A percentile compares a stretch with the other conserved stretches of the same genome.
These are phyloP conservation scores for Argyrosomus regius DNA, from an alignment of 2,797 vertebrate species.

Conservation along the genomic window DNA sequence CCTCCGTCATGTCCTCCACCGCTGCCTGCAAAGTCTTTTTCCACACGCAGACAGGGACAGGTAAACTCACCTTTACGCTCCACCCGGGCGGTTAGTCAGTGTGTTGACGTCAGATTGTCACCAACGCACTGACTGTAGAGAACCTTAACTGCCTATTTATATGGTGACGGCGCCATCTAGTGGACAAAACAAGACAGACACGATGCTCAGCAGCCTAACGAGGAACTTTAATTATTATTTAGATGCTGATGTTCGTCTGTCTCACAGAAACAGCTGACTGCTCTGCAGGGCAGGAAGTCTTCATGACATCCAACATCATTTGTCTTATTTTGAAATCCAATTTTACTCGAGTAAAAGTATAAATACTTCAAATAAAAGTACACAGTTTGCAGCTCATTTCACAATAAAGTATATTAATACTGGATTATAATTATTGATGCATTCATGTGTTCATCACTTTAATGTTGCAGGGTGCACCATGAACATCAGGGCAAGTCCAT, in stretches of 20 bases:
- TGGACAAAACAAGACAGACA: constrained; percentile 17
- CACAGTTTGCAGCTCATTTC: neutral
- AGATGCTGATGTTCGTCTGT: neutral
- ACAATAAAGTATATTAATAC: neutral
- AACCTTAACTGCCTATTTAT: neutral
- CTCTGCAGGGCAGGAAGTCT: too few species aligned
- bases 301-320: neutral
- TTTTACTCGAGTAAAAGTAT: neutral
- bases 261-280: too few species aligned
- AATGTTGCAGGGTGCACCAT: too few species aligned
- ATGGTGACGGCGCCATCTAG: constrained; percentile 42
- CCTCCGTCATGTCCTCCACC: constrained; percentile 91
- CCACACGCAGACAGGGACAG: constrained; percentile 90
- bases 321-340: neutral
- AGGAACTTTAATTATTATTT: neutral
- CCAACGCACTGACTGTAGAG: too few species aligned
- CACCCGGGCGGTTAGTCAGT: neutral
- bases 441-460: neutral
- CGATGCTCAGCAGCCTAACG: neutral
- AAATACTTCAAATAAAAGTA: neutral
- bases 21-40: constrained; percentile 93
- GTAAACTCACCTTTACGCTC: constrained; percentile 80
- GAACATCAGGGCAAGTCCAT: too few species aligned
- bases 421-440: neutral
- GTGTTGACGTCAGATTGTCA: neutral